Base-by-base conservation (phyloP, 1,140 invertebrate species). In the Maconellicoccus hirsutus region DNA sequence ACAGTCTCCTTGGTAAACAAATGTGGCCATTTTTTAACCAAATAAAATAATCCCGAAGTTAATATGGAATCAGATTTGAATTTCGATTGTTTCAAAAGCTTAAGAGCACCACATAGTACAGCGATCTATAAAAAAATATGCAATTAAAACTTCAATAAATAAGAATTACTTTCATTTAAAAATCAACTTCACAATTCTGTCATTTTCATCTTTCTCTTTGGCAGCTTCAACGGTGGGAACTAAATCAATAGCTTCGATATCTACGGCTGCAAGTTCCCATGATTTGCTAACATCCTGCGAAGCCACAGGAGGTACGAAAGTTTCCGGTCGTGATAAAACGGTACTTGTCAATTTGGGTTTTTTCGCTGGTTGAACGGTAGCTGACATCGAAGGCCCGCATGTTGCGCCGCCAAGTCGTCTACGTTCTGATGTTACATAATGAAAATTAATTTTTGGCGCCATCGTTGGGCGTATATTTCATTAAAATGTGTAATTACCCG, bases 61-160 rank as follows among this genome's bases (percentile, higher is more conserved):
- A 92, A 80, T 12, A 91, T 81, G 29, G 84, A 84, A 75, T 96
- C 94, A 8, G 90, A 88, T 79, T 96, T 96, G 59, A 85, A 85
- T 52, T 86, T 81, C 69, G 86, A 84, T 59, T 82, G 83, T 74
- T 86, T 86, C 3, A 90, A 79, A 0, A 83, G 80, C 74, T 86
- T 86, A 21, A 91, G 84, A 16, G 86, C 85, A 2, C 89, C 88
- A 71, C 80, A 77, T 14, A 82, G 73, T 72, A 79, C 78, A 8
- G 77, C 78, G 70, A 79, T 74, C 80, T 82, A 72, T 70, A 79
- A 77, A 69, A 72, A 73, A 72, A 25, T 52, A 70, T 21, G 33
- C n/a, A 39, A 52, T 27, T 70, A 42, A 59, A 21, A 8, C 8
- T 52, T 42, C 2, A 2, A 8, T 19, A 38, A 2, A 29, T 42